These are phyloP conservation scores for Paramormyrops kingsleyae DNA, from an alignment of 2,113 vertebrate species.

Conservation along the genomic window DNA sequence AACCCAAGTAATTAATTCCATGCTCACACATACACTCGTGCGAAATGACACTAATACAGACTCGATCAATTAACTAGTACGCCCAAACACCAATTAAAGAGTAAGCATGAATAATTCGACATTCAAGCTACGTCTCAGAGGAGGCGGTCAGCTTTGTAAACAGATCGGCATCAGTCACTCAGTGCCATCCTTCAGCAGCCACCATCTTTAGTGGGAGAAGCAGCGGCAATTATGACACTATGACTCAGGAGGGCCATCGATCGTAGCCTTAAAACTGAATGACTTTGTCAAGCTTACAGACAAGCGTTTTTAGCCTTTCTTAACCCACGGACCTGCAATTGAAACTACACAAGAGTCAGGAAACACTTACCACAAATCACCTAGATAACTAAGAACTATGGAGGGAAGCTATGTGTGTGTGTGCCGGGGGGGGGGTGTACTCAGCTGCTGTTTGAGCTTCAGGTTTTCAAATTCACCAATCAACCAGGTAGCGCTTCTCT, in stretches of 20 bases:
- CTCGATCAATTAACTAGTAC: neutral
- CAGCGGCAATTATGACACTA: neutral
- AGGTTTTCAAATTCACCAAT: no score
- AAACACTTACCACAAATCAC: neutral
- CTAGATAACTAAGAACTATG: neutral
- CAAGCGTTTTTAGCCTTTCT: neutral
- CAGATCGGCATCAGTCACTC: neutral
- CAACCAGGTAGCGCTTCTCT: no score
- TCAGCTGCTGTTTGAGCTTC: no score
- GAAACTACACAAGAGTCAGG: neutral
- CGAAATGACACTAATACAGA: neutral
- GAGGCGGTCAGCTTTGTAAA: neutral
- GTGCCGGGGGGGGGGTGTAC: neutral
- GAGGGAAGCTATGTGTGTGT: neutral
- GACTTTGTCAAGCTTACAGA: neutral
- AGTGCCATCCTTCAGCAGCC: neutral
- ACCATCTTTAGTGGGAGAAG: neutral
- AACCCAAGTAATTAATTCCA: neutral
- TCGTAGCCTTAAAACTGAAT: neutral
- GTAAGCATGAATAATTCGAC: neutral
- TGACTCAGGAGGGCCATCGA: neutral
- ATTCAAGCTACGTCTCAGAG: neutral
- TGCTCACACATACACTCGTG: neutral
- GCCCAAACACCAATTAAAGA: neutral
- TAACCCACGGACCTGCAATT: neutral